Base-by-base conservation (phyloP, 2,888 invertebrate species). In the Clusia tigrina region DNA sequence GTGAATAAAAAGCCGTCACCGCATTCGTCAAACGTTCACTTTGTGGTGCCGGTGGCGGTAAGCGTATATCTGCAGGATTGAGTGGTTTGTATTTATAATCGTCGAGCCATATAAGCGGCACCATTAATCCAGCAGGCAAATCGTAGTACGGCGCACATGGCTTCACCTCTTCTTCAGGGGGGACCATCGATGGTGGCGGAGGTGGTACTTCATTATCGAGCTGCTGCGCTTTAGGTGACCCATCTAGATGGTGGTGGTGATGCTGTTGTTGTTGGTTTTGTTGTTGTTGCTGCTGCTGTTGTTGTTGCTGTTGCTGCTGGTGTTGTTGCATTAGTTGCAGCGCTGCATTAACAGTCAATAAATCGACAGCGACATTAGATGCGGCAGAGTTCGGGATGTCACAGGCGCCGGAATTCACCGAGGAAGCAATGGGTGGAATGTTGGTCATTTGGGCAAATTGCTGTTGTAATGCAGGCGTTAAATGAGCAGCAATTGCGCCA, bases 61-160 rank as follows among this genome's bases (percentile, higher is more conserved):
- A 86, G 55, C 97, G 89, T 71, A 99, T 94, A 69, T 89, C 90
- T 64, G 90, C 90, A 0, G 98, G 94, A 84, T 98, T 95, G 67
- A 99, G 84, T 0, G 97, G 89, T 75, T 90, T 91, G 84, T 98
- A 98, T 76, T 91, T 90, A 76, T 91, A 91, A 76, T 97, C 96
- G 85, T 96, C 96, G 71, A 95, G 84, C 88, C 93, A 93, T 65
- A 99, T 93, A 15, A 98, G 87, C n/a, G 98, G 96, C 62, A 97
- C 96, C 92, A 99, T 98, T 20, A 99, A 87, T 52, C 98, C 98
- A 60, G 98, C 98, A 1, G 99, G 98, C 68, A 98, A 86, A 81
- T 98, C 98, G 82, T 93, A 98, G 83, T 98, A 99, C 56, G 98
- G 96, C 73, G 94, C 92, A 24, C 93, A 91, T 24, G 97, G 97